phyloP scores from a whole-genome alignment of 2,888 invertebrate genomes.

The Catocala fraxini region DNA sequence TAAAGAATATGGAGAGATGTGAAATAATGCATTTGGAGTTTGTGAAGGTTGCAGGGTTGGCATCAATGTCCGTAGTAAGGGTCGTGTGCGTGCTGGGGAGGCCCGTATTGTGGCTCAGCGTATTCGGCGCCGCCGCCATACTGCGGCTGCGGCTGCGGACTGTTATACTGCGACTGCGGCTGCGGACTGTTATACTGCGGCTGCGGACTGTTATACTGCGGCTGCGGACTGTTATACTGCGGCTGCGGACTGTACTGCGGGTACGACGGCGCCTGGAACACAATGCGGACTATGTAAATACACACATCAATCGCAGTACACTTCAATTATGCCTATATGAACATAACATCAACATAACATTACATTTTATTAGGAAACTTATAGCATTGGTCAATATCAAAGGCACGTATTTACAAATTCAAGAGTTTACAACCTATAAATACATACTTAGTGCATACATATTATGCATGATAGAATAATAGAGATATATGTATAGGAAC shows the following conservation, averaged over 20 bases:
- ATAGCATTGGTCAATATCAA: too few species aligned
- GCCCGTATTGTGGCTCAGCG: constrained; percentile 25
- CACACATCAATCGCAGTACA: too few species aligned
- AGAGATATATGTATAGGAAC: too few species aligned
- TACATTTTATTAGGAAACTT: too few species aligned
- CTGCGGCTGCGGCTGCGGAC: constrained; percentile 33
- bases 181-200: constrained; percentile 31
- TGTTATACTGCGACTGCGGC: constrained; percentile 19
- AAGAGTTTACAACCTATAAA: too few species aligned
- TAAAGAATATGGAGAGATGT: constrained; percentile 41
- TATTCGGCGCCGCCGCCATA: constrained; percentile 30
- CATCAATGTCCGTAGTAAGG: constrained; percentile 76
- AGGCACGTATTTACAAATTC: too few species aligned
- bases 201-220: constrained; percentile 31
- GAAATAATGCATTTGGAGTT: constrained; percentile 5
- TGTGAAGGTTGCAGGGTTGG: not conserved
- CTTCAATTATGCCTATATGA: too few species aligned
- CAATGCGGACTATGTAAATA: not conserved
- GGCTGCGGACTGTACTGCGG: constrained; percentile 28
- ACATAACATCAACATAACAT: too few species aligned
- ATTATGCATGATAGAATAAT: too few species aligned
- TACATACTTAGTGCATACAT: too few species aligned
- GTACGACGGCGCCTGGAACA: constrained; percentile 29
- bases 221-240: constrained; percentile 22
- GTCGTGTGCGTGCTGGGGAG: constrained; percentile 64